Conservation (phyloP, 2,113 vertebrate genomes). For the Periophthalmus modestus region DNA sequence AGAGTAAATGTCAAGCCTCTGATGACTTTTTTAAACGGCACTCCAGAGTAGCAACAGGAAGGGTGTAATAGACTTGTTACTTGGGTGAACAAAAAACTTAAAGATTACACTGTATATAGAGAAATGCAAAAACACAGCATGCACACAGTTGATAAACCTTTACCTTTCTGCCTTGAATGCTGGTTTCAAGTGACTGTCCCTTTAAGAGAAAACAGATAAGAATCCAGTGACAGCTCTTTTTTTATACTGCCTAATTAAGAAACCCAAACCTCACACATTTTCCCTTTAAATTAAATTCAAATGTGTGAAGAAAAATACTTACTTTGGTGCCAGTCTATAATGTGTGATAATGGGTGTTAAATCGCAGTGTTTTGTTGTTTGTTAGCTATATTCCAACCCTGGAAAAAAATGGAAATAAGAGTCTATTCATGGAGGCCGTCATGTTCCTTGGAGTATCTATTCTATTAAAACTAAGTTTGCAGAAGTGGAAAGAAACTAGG, state of each 20-base stretch:
- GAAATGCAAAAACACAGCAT: no score
- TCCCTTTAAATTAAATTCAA: background rate
- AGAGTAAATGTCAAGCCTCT: no score
- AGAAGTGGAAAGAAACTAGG: no score
- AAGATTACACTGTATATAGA: no score
- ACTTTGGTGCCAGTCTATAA: background rate
- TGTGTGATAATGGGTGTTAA: background rate
- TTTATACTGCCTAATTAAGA: background rate
- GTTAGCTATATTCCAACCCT: background rate
- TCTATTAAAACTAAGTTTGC: background rate
- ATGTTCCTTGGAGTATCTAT: background rate
- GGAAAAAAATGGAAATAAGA: no score
- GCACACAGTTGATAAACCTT: conserved; percentile 4
- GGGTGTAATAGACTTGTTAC: background rate
- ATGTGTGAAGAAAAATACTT: background rate
- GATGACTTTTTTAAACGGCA: no score
- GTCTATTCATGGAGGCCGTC: background rate
- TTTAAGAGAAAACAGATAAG: background rate
- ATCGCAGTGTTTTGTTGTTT: background rate
- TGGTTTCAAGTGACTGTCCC: background rate
- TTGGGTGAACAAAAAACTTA: no score
- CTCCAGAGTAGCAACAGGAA: no score
- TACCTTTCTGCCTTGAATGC: background rate
- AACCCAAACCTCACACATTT: background rate
- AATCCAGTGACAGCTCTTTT: background rate